phyloP scores from a whole-genome alignment of 2,797 vertebrate species.

The Enteromius treurensis region DNA sequence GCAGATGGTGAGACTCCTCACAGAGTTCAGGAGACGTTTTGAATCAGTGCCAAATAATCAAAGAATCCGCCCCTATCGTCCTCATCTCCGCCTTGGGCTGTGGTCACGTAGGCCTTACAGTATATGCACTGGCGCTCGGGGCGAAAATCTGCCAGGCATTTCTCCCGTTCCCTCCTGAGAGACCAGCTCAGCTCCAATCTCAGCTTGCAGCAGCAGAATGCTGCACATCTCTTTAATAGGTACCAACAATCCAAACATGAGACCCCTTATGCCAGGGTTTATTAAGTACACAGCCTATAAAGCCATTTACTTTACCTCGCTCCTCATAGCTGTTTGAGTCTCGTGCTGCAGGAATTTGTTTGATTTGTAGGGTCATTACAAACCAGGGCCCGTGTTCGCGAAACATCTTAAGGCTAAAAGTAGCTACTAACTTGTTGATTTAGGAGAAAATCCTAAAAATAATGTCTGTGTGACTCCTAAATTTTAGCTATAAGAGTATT shows the following conservation, averaged over 20 bases:
- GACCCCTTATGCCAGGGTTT: constrained; percentile 65
- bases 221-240: constrained; percentile 63
- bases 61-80: background rate
- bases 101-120: background rate
- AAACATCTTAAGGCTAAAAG: too few species aligned
- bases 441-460: too few species aligned
- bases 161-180: constrained; percentile 47
- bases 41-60: constrained; percentile 31
- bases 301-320: constrained; percentile 31
- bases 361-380: background rate
- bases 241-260: constrained; percentile 72
- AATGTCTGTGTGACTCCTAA: too few species aligned
- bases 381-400: background rate
- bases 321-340: constrained; percentile 41
- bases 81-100: background rate
- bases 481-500: too few species aligned
- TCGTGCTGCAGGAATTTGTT: background rate
- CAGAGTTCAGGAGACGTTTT: background rate
- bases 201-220: constrained; percentile 64
- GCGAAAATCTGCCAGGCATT: constrained; percentile 35
- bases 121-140: constrained; percentile 9
- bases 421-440: too few species aligned
- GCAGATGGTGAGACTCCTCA: background rate
- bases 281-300: constrained; percentile 52
- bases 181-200: constrained; percentile 67